phyloP scores from a whole-genome alignment of 2,888 invertebrate genomes.

The Tipula unca region DNA sequence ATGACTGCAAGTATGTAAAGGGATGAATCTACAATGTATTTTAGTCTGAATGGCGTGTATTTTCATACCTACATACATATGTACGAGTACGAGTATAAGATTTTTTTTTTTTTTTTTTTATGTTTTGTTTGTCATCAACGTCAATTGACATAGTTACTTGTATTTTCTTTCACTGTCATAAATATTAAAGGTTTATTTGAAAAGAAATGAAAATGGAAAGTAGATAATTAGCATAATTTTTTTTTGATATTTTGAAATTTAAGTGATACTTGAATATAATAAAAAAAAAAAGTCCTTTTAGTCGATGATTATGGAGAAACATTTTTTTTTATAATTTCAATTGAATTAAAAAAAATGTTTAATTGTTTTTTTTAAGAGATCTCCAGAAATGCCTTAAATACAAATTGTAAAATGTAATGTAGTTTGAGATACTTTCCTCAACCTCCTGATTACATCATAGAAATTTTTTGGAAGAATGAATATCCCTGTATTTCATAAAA shows the following conservation, averaged over 20 bases:
- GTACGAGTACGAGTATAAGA: too few species aligned
- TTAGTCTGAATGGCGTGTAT: neutral
- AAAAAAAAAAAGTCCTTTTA: neutral
- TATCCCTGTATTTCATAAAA: too few species aligned
- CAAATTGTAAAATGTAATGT: too few species aligned
- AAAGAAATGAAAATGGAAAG: neutral
- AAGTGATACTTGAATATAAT: neutral
- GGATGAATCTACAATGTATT: too few species aligned
- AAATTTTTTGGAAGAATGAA: too few species aligned
- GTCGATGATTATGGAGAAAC: neutral
- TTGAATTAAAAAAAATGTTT: too few species aligned
- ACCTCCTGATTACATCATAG: too few species aligned
- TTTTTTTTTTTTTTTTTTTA: neutral
- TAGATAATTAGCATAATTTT: neutral
- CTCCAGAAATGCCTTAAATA: too few species aligned
- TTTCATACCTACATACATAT: neutral
- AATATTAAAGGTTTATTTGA: neutral
- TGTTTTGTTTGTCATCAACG: neutral
- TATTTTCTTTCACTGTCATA: neutral
- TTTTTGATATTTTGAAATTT: neutral
- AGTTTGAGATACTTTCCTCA: too few species aligned
- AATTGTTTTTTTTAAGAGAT: too few species aligned
- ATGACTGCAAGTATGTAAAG: neutral
- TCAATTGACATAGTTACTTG: neutral
- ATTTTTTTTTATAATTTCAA: too few species aligned